phyloP scores from a whole-genome alignment of 2,113 vertebrate genomes.

The Nyctibius bracteatus region DNA sequence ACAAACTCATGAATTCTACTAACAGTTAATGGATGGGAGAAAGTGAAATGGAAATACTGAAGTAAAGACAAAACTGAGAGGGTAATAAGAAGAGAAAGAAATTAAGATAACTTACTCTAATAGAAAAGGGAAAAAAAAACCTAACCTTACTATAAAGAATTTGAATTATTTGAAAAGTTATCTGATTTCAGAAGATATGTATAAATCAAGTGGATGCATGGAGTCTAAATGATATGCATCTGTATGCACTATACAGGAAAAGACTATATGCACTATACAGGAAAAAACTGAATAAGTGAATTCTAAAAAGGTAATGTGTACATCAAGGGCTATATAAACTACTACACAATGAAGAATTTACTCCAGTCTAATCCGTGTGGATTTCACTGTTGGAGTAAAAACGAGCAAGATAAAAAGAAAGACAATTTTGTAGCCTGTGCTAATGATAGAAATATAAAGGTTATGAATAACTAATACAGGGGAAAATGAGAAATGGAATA shows the following conservation, averaged over 20 bases:
- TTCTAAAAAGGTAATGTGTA: neutral
- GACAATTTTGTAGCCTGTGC: constrained; percentile 26
- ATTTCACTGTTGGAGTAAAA: constrained; percentile 10
- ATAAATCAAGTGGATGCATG: neutral
- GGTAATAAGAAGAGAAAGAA: neutral
- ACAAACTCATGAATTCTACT: neutral
- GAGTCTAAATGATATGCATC: neutral
- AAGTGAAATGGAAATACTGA: neutral
- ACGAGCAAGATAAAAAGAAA: constrained; percentile 34
- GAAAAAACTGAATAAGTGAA: neutral
- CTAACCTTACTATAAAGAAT: neutral
- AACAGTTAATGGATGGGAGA: neutral
- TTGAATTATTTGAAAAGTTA: neutral
- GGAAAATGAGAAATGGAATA: constrained; percentile 34
- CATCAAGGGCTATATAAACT: neutral
- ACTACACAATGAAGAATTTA: neutral
- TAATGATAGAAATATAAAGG: constrained; percentile 48
- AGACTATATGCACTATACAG: no score
- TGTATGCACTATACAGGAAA: neutral
- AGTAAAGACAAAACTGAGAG: neutral
- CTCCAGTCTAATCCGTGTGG: neutral
- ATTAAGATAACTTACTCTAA: neutral
- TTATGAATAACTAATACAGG: constrained; percentile 49
- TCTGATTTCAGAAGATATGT: neutral
- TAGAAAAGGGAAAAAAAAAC: neutral